Evolutionary conservation across 1,140 invertebrate species (phyloP), one percentile per base, ranked within the genome.

Genomic region (Zelostemma sp.): DNA sequence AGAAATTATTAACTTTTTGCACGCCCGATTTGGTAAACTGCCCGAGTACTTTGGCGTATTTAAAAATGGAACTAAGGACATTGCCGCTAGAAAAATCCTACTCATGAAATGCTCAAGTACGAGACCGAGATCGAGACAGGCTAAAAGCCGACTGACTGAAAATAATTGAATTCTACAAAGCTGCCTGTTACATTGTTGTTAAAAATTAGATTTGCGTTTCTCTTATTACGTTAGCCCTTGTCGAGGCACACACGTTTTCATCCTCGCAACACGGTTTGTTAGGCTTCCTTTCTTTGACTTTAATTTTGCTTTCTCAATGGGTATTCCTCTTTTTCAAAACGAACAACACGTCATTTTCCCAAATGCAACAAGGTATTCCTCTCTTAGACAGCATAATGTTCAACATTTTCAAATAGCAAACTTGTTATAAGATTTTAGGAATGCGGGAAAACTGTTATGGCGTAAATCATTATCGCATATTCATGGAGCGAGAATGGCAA

Each of bases 101-200:
- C n/a, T n/a, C n/a, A n/a, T n/a, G n/a, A n/a, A n/a, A n/a, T n/a
- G n/a, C n/a, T n/a, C n/a, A n/a, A n/a, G n/a, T n/a, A n/a, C n/a
- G n/a, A n/a, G n/a, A n/a, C 50, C 61, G 74, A 73, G 71, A 48
- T 33, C 49, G 59, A 66, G 61, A 63, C 47, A 46, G 59, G 54
- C 63, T 67, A 65, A 60, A 60, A 65, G 51, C 25, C 68, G 72
- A 49, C 71, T 67, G 66, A 77, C 58, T 74, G 79, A 79, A 81
- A 79, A 83, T 84, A 84, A 84, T 84, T 82, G 75, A 83, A 84
- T 80, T 74, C 74, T 75, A 73, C 74, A 61, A 59, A 62, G 64
- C 65, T 62, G 73, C 69, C 66, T 67, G 57, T 54, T 41, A 72
- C 73, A 80, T 82, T 83, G 80, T 82, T 69, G 62, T 72, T 68